phyloP scores from a whole-genome alignment of 2,888 invertebrate species.

The Pediacus dermestoides region DNA sequence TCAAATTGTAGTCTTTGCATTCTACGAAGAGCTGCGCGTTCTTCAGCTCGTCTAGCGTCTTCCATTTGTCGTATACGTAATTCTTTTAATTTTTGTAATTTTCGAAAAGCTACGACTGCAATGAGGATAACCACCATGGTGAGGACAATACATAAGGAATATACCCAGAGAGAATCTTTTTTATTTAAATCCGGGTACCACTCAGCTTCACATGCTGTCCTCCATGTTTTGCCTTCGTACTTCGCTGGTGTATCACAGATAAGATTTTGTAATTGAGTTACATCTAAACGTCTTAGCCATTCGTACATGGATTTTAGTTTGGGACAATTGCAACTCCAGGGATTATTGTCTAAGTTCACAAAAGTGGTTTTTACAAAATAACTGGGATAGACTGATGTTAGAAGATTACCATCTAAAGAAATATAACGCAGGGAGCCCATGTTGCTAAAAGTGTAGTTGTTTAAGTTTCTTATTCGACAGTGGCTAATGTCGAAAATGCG shows the following conservation, averaged over 20 bases:
- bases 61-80: slow-evolving; percentile 44
- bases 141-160: slow-evolving; percentile 57
- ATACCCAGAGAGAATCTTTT: slow-evolving; percentile 54
- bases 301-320: slow-evolving; percentile 61
- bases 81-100: slow-evolving; percentile 55
- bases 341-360: slow-evolving; percentile 67
- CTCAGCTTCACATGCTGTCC: slow-evolving; percentile 59
- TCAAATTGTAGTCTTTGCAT: slow-evolving; percentile 51
- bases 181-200: slow-evolving; percentile 52
- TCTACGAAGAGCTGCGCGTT: slow-evolving; percentile 53
- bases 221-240: slow-evolving; percentile 65
- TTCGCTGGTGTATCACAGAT: slow-evolving; percentile 64
- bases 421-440: slow-evolving; percentile 60
- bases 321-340: slow-evolving; percentile 72
- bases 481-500: slow-evolving; percentile 59
- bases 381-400: slow-evolving; percentile 59
- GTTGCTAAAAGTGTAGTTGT: slow-evolving; percentile 61
- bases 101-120: slow-evolving; percentile 54
- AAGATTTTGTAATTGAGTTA: slow-evolving; percentile 46
- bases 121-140: slow-evolving; percentile 56
- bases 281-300: slow-evolving; percentile 57
- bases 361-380: slow-evolving; percentile 58
- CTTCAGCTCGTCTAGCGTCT: slow-evolving; percentile 57
- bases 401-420: slow-evolving; percentile 67
- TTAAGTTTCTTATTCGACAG: slow-evolving; percentile 59